A percentile compares a stretch with the other conserved stretches of the same genome.
These are phyloP conservation scores for Cryptosula pallasiana DNA, from an alignment of 2,888 invertebrate genomes.

Conservation along the genomic window DNA sequence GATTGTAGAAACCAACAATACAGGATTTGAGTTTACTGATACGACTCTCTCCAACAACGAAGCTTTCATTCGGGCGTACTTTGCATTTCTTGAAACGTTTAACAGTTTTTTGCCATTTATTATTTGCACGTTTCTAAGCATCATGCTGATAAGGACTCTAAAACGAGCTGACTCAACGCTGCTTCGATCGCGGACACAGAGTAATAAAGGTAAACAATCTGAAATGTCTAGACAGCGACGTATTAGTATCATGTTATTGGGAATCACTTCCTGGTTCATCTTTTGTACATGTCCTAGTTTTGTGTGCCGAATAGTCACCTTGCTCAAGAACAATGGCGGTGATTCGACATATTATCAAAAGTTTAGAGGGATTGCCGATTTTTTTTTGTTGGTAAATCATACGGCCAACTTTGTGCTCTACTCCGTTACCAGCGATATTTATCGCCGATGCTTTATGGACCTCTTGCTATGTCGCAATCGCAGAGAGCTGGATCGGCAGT, in stretches of 20 bases:
- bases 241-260: constrained; percentile 39
- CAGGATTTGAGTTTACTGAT: constrained; percentile 29
- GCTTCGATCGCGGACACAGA: too few species aligned
- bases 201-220: background rate
- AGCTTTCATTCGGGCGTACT: constrained; percentile 35
- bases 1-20: background rate
- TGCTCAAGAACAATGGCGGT: background rate
- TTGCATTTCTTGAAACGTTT: constrained; percentile 35
- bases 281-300: constrained; percentile 42
- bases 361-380: background rate
- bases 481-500: constrained; percentile 1
- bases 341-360: background rate
- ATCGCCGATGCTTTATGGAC: background rate
- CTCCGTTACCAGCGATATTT: background rate
- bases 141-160: constrained; percentile 31
- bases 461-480: background rate
- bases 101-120: constrained; percentile 38
- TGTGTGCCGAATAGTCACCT: constrained; percentile 34
- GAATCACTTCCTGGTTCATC: constrained; percentile 38
- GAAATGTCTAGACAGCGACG: constrained; percentile 32
- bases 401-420: background rate
- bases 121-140: constrained; percentile 35
- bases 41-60: constrained; percentile 35
- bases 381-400: background rate
- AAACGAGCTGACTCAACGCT: background rate